Conservation (phyloP, 2,113 vertebrate species). For the Hepsetus odoe region DNA sequence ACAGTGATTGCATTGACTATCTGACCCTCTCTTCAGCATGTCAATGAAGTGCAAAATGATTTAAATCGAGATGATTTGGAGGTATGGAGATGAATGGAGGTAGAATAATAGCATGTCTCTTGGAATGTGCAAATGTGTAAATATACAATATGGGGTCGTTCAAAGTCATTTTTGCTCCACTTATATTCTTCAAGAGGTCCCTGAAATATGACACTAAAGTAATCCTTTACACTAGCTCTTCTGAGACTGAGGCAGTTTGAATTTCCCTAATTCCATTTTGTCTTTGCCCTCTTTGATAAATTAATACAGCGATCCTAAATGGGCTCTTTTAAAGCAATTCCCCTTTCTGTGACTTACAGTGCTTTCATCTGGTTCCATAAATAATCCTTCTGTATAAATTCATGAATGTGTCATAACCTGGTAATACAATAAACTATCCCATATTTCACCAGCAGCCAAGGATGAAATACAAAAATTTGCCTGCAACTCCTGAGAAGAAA, state of each 20-base stretch:
- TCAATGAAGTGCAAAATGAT: slow-evolving; percentile 50
- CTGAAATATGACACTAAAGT: slow-evolving; percentile 72
- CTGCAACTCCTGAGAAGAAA: slow-evolving; percentile 33
- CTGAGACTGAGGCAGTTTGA: slow-evolving; percentile 75
- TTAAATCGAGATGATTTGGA: slow-evolving; percentile 63
- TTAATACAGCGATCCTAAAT: slow-evolving; percentile 77
- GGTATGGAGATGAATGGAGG: slow-evolving; percentile 64
- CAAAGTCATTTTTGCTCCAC: slow-evolving; percentile 71
- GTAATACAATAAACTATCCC: slow-evolving; percentile 76
- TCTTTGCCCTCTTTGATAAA: slow-evolving; percentile 72
- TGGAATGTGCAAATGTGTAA: slow-evolving; percentile 66
- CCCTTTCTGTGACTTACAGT: slow-evolving; percentile 71
- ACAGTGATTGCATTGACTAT: background rate
- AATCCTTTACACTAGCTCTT: slow-evolving; percentile 70
- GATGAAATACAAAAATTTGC: slow-evolving; percentile 54
- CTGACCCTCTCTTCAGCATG: background rate
- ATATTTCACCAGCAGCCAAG: slow-evolving; percentile 71
- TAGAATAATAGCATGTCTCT: slow-evolving; percentile 64
- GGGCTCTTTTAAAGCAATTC: slow-evolving; percentile 75
- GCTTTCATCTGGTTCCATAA: slow-evolving; percentile 78
- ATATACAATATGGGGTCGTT: slow-evolving; percentile 68
- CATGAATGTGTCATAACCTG: slow-evolving; percentile 75
- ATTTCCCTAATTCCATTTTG: slow-evolving; percentile 75
- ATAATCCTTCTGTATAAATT: slow-evolving; percentile 76
- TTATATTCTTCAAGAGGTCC: slow-evolving; percentile 61